Base-by-base conservation (phyloP, 2,888 invertebrate genomes). In the Ectropis crepuscularia region DNA sequence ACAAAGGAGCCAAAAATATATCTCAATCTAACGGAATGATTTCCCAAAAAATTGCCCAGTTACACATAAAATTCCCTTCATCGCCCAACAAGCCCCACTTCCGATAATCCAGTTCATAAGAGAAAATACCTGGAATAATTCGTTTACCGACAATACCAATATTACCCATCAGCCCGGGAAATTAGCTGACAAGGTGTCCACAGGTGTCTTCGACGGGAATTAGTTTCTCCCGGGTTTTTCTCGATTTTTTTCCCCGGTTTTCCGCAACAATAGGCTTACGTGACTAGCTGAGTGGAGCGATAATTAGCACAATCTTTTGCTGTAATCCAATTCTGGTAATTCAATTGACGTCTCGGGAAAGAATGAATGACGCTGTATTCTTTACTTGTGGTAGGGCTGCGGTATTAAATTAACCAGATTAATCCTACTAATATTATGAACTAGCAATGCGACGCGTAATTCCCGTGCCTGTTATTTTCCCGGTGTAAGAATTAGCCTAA, bases 91-190 rank as follows among this genome's bases (percentile, higher is more conserved):
- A 70, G 70, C 63, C 71, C 63, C 66, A 61, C 65, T 65, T 70
- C 47, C 63, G 68, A 69, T 72, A 71, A 61, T 69, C 69, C 73
- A 12, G 12, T 74, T 70, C 62, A 71, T 64, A 65, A 73, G 77
- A 59, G 62, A 77, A 83, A 80, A 83, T 55, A 78, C 77, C 80
- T 80, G 78, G 80, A 81, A 85, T 85, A 85, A 86, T 84, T 79
- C 81, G 80, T 81, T 86, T 85, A 85, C 81, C 74, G 69, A 67
- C 70, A 64, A 65, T 60, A 55, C 60, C 78, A 73, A 80, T 83
- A 85, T 85, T 82, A 83, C 76, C 80, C 78, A 84, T 80, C 78
- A 79, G 78, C 65, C 75, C 79, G 79, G 73, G 73, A 82, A 85
- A 85, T 85, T 85, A 84, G 79, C 82, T 79, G 77, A 71, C 77